Conservation (phyloP, 2,888 invertebrate genomes). For the Shargacucullia verbasci region DNA sequence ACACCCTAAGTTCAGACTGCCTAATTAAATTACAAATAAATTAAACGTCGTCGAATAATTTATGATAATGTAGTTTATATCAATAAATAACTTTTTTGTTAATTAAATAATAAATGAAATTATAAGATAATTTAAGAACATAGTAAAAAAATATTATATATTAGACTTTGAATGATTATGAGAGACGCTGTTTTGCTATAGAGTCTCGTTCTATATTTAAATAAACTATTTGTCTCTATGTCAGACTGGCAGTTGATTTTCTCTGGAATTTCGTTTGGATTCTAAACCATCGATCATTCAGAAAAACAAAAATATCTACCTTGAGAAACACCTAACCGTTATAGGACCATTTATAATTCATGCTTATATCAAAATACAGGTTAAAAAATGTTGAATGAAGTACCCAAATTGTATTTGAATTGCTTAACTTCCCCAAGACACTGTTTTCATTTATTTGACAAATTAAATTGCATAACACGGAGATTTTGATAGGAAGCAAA, state of each 20-base stretch:
- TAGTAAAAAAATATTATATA: neutral
- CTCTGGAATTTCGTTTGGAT: neutral
- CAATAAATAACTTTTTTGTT: constrained; percentile 4
- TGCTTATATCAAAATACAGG: too few relatives aligned
- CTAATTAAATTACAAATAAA: constrained; percentile 31
- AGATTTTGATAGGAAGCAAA: constrained; percentile 32
- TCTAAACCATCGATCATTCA: neutral
- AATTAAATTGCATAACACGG: constrained; percentile 13
- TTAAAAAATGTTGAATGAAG: too few relatives aligned
- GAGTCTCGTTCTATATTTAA: constrained; percentile 8
- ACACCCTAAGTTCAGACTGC: constrained; percentile 21
- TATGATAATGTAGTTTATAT: constrained; percentile 12
- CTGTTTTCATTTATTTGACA: neutral
- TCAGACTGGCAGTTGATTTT: neutral
- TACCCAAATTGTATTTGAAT: too few relatives aligned
- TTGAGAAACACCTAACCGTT: too few relatives aligned
- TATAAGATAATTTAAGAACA: constrained; percentile 3
- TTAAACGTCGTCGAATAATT: constrained; percentile 8
- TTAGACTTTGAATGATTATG: neutral
- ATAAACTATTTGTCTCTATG: neutral
- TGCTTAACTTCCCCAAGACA: too few relatives aligned
- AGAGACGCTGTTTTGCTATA: neutral
- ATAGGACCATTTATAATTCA: too few relatives aligned
- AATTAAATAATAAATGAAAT: constrained; percentile 20
- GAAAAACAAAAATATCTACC: too few relatives aligned